Evolutionary conservation across 2,113 vertebrate genomes (phyloP).

Genomic region (Neogobius melanostomus): DNA sequence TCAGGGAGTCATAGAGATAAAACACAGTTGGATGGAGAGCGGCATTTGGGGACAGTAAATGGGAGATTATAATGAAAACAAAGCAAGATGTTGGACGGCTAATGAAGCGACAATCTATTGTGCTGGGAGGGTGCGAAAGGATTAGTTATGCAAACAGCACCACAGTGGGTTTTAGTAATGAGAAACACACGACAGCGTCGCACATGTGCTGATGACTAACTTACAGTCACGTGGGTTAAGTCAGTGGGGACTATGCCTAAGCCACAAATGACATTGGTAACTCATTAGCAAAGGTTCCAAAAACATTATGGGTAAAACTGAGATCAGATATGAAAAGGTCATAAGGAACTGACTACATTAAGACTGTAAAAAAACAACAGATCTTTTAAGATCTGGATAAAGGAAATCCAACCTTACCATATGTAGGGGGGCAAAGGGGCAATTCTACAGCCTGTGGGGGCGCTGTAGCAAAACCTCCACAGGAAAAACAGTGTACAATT

Average conservation of each 20-base stretch:
- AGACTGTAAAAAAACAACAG: too few relatives aligned
- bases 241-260: too few relatives aligned
- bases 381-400: too few relatives aligned
- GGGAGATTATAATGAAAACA: slow-evolving; percentile 32
- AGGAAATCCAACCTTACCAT: too few relatives aligned
- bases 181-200: slow-evolving; percentile 11
- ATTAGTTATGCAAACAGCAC: slow-evolving; percentile 40
- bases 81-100: slow-evolving; percentile 22
- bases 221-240: neutral
- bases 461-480: too few relatives aligned
- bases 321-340: too few relatives aligned
- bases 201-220: neutral
- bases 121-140: slow-evolving; percentile 17
- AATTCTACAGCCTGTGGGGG: too few relatives aligned
- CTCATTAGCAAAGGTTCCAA: too few relatives aligned
- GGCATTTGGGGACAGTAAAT: slow-evolving; percentile 23
- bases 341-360: too few relatives aligned
- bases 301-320: neutral
- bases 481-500: too few relatives aligned
- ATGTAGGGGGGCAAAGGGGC: too few relatives aligned
- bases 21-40: neutral
- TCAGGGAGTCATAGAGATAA: slow-evolving; percentile 17
- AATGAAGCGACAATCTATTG: slow-evolving; percentile 32
- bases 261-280: too few relatives aligned
- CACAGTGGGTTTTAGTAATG: slow-evolving; percentile 7